Evolutionary conservation across 2,888 invertebrate genomes (phyloP).

Genomic region (Palloptera scutellata): DNA sequence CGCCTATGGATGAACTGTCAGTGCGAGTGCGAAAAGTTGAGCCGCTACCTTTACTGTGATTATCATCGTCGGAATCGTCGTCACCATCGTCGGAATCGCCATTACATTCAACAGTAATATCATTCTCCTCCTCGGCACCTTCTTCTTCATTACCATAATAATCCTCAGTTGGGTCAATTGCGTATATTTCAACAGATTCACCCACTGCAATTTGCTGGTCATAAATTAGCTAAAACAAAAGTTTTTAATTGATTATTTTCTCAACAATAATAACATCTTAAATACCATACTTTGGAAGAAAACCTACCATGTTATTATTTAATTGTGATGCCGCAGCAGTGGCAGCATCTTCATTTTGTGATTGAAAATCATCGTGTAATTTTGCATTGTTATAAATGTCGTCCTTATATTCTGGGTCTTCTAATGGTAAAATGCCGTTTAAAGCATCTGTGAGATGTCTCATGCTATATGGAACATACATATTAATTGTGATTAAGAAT

Average conservation of each 20-base stretch:
- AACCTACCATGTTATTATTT: slow-evolving; percentile 54
- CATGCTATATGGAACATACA: slow-evolving; percentile 38
- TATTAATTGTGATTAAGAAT: slow-evolving; percentile 5
- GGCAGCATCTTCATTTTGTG: slow-evolving; percentile 43
- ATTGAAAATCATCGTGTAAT: slow-evolving; percentile 47
- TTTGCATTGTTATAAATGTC: slow-evolving; percentile 39
- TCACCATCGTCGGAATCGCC: slow-evolving; percentile 36
- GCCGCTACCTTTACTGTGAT: slow-evolving; percentile 52
- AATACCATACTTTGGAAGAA: slow-evolving; percentile 5
- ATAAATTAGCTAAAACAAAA: slow-evolving; percentile 50
- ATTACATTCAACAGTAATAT: slow-evolving; percentile 41
- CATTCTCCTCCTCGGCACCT: slow-evolving; percentile 41
- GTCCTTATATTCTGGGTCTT: slow-evolving; percentile 49
- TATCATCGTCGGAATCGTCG: slow-evolving; percentile 39
- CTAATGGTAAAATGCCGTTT: slow-evolving; percentile 60
- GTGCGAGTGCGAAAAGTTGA: slow-evolving; percentile 60
- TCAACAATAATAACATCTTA: background rate
- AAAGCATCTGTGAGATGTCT: slow-evolving; percentile 61
- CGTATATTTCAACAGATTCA: slow-evolving; percentile 50
- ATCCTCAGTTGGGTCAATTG: slow-evolving; percentile 47
- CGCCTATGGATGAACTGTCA: slow-evolving; percentile 61
- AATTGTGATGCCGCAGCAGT: slow-evolving; percentile 32
- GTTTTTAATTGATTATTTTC: slow-evolving; percentile 13
- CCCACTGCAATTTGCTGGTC: slow-evolving; percentile 47
- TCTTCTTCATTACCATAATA: slow-evolving; percentile 19